Evolutionary conservation across 64 coral and sea anemone species (phyloP).

Genomic region (Dendronephthya gigantea): DNA sequence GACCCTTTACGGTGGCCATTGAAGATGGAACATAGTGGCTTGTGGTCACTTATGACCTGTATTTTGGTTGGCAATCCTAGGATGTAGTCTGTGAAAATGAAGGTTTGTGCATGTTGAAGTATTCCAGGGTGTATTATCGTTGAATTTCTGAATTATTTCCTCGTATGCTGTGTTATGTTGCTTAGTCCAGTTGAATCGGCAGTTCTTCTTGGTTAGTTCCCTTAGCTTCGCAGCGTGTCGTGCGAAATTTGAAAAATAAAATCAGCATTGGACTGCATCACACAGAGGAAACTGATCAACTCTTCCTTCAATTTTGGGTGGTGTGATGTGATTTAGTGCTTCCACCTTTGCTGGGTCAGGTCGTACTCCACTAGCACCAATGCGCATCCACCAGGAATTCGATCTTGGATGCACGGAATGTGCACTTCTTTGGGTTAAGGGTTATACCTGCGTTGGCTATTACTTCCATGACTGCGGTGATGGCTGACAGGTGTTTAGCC

Average conservation of each 20-base stretch:
- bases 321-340: background rate
- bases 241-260: background rate
- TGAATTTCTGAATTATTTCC: background rate
- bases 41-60: background rate
- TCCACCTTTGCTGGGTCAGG: background rate
- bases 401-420: background rate
- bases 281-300: background rate
- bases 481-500: background rate
- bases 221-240: background rate
- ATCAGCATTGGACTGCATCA: background rate
- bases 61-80: too few species aligned
- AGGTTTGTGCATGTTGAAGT: too few species aligned
- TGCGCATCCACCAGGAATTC: background rate
- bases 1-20: background rate
- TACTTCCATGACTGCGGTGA: background rate
- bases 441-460: background rate
- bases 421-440: background rate
- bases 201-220: background rate
- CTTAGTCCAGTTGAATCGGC: background rate
- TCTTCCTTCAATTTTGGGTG: background rate
- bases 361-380: background rate
- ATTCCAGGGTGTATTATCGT: background rate
- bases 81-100: background rate
- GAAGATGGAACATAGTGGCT: background rate
- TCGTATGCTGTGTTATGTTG: background rate